These are phyloP conservation scores for Sarotherodon lohbergeri DNA, from an alignment of 2,113 vertebrate species.

Conservation along the genomic window DNA sequence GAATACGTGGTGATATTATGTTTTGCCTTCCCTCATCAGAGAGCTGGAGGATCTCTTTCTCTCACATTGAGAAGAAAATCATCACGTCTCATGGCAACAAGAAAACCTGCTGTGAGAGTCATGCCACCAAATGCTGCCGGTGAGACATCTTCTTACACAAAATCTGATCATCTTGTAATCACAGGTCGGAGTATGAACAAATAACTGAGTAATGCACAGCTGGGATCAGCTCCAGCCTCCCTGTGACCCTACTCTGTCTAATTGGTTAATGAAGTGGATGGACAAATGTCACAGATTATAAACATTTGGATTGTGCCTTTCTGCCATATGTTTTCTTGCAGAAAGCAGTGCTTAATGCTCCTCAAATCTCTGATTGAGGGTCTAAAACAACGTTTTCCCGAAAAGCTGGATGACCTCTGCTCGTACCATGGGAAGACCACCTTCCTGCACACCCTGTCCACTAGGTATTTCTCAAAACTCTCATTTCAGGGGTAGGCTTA, in stretches of 20 bases:
- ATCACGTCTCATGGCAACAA: constrained; percentile 59
- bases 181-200: neutral
- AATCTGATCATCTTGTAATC: neutral
- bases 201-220: neutral
- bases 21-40: constrained; percentile 27
- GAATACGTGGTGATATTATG: neutral
- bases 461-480: neutral
- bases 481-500: neutral
- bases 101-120: constrained; percentile 59
- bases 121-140: constrained; percentile 60
- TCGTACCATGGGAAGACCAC: constrained; percentile 65
- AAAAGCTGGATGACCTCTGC: constrained; percentile 49
- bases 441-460: constrained; percentile 62
- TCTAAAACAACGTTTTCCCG: constrained; percentile 52
- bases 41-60: constrained; percentile 75
- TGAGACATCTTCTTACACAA: constrained; percentile 4
- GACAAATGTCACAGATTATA: neutral
- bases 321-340: neutral
- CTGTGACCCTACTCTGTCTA: neutral
- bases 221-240: neutral
- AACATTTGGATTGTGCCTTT: neutral
- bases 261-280: accelerated
- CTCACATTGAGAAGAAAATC: constrained; percentile 67
- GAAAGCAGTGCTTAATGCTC: constrained; percentile 50
- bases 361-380: constrained; percentile 57